A percentile compares a stretch with the other conserved stretches of the same genome.
These are phyloP conservation scores for Larimichthys crocea DNA, from an alignment of 2,113 vertebrate genomes.

Conservation along the genomic window DNA sequence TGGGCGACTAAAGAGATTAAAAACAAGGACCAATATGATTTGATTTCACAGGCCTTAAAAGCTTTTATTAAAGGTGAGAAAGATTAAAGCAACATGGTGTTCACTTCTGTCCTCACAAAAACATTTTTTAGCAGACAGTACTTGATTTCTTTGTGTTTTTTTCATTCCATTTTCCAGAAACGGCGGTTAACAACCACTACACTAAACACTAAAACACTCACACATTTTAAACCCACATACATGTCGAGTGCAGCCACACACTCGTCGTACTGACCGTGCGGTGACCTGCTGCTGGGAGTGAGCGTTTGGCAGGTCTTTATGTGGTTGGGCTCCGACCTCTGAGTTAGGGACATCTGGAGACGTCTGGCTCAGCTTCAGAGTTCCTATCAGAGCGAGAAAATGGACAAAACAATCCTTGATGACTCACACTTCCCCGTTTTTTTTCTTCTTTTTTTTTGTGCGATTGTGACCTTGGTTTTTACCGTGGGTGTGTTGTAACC, in stretches of 20 bases:
- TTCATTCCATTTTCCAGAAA: not conserved
- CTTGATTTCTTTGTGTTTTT: not conserved
- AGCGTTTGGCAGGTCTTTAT: conserved; percentile 88
- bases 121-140: not conserved
- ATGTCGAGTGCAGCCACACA: not conserved
- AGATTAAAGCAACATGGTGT: conserved; percentile 3
- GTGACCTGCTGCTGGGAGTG: conserved; percentile 92
- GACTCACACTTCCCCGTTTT: conserved; percentile 12
- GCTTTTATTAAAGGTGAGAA: conserved; percentile 1
- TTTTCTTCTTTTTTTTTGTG: not conserved
- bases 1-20: not conserved
- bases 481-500: conserved; percentile 22
- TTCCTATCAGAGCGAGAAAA: conserved; percentile 66
- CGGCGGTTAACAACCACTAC: not conserved
- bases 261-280: conserved; percentile 73
- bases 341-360: conserved; percentile 89
- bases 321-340: conserved; percentile 76
- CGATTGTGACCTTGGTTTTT: not conserved
- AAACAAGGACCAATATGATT: conserved; percentile 3
- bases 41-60: not conserved
- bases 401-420: not conserved
- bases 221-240: not conserved
- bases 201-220: no score
- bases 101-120: not conserved
- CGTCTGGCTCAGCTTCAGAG: conserved; percentile 91